Percentiles rank a stretch among this genome's conserved stretches.
These are phyloP conservation scores for Drosophila anceps DNA, from an alignment of 2,888 invertebrate species.

Conservation along the genomic window DNA sequence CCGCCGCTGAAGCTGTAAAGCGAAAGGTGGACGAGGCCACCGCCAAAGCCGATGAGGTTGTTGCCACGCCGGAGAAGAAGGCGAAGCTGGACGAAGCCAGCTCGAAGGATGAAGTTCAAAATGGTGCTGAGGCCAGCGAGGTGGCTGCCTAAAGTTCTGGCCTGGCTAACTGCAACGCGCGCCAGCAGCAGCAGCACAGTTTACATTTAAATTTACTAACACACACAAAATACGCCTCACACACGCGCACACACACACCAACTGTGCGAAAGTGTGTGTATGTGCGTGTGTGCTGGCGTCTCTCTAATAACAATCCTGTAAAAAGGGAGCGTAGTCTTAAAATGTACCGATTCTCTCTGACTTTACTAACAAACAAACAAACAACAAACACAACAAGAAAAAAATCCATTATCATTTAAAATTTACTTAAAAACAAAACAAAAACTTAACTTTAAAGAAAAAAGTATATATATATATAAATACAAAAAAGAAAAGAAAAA, in stretches of 20 bases:
- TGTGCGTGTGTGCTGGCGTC: conserved; percentile 26
- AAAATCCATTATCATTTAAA: conserved; percentile 80
- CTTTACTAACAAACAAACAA: conserved; percentile 57
- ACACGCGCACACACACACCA: conserved; percentile 13
- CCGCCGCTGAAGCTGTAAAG: conserved; percentile 85
- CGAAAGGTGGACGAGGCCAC: conserved; percentile 84
- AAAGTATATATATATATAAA: conserved; percentile 59
- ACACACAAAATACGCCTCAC: conserved; percentile 46
- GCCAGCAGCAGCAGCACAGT: conserved; percentile 57
- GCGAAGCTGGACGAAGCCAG: conserved; percentile 85
- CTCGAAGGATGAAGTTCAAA: conserved; percentile 85
- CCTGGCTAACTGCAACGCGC: conserved; percentile 21
- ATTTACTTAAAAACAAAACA: conserved; percentile 67
- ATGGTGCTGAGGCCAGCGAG: conserved; percentile 85
- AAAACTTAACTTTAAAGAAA: conserved; percentile 75
- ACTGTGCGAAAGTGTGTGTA: conserved; percentile 1
- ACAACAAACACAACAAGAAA: conserved; percentile 40
- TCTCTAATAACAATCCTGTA: conserved; percentile 72
- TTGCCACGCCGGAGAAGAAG: conserved; percentile 85
- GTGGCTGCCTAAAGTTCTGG: conserved; percentile 84
- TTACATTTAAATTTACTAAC: conserved; percentile 75
- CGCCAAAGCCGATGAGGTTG: conserved; percentile 83
- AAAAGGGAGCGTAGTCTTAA: conserved; percentile 71
- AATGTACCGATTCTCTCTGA: conserved; percentile 67
- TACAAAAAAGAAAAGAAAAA: conserved; percentile 45